Evolutionary conservation across 2,888 invertebrate species (phyloP).

Genomic region (Xylocampa areola): DNA sequence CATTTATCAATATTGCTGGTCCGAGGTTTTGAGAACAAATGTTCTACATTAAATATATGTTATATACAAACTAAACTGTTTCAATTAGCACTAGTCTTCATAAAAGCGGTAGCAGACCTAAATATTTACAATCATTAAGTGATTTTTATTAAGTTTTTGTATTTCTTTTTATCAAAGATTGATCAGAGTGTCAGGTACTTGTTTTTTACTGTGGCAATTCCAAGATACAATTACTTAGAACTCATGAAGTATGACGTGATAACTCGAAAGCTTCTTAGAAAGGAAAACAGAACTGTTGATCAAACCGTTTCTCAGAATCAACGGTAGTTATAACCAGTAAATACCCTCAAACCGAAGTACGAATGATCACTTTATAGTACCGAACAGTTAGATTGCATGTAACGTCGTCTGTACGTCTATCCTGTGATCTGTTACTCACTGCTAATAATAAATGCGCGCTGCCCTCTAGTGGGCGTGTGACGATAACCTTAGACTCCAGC

Average conservation of each 20-base stretch:
- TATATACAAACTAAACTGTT: no score
- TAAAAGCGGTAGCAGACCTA: not conserved
- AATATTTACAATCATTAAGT: not conserved
- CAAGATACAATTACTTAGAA: no score
- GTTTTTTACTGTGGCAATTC: no score
- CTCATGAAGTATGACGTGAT: no score
- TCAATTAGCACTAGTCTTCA: not conserved
- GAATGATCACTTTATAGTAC: slow-evolving; percentile 40
- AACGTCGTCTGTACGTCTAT: slow-evolving; percentile 68
- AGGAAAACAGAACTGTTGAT: slow-evolving; percentile 11
- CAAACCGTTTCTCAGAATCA: slow-evolving; percentile 3
- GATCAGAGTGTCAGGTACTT: no score
- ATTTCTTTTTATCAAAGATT: no score
- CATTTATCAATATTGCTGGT: not conserved
- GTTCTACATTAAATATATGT: not conserved
- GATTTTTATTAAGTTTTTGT: not conserved
- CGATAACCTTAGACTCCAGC: slow-evolving; percentile 80
- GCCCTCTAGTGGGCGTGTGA: slow-evolving; percentile 65
- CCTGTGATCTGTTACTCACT: slow-evolving; percentile 65
- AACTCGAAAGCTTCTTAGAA: not conserved
- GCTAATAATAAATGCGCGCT: slow-evolving; percentile 66
- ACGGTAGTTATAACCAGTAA: slow-evolving; percentile 6
- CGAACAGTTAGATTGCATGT: slow-evolving; percentile 36
- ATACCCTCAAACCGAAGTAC: slow-evolving; percentile 9
- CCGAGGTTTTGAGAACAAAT: not conserved